phyloP scores from a whole-genome alignment of 1,140 invertebrate genomes.

The Archivesica marissinica region DNA sequence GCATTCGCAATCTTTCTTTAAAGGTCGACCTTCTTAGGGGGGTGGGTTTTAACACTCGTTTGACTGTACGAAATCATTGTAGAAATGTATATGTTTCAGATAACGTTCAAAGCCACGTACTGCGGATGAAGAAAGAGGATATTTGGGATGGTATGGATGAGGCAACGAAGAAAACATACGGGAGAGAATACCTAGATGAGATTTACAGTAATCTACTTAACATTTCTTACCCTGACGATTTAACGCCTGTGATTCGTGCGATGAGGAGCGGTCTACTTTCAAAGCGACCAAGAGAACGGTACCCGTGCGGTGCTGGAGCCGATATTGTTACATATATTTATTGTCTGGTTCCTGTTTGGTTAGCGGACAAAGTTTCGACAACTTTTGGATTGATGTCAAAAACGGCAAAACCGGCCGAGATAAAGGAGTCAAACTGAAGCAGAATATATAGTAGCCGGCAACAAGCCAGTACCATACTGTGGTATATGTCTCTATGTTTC shows the following conservation, averaged over 20 bases:
- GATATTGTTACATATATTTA: conserved; percentile 77
- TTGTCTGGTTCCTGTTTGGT: conserved; percentile 79
- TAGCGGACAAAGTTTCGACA: conserved; percentile 77
- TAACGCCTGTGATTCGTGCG: conserved; percentile 80
- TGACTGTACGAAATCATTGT: too few species aligned
- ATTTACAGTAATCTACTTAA: conserved; percentile 73
- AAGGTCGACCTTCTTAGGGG: too few species aligned
- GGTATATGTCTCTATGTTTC: too few species aligned
- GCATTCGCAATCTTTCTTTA: too few species aligned
- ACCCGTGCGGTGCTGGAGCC: conserved; percentile 79
- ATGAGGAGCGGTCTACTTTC: conserved; percentile 80
- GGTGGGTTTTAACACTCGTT: too few species aligned
- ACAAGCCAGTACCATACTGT: too few species aligned
- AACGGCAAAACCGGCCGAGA: conserved; percentile 63
- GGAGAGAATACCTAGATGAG: conserved; percentile 76
- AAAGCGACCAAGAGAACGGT: conserved; percentile 78
- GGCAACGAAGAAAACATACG: conserved; percentile 72
- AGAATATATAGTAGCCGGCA: too few species aligned
- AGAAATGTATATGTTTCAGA: conserved; percentile 47
- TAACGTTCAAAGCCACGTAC: conserved; percentile 70
- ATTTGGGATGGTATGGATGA: conserved; percentile 79
- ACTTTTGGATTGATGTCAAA: conserved; percentile 74
- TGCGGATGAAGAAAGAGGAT: conserved; percentile 72
- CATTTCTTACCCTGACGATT: conserved; percentile 72
- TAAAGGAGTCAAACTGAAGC: neutral